Conservation (phyloP, 2,113 vertebrate species). For the Spea bombifrons region DNA sequence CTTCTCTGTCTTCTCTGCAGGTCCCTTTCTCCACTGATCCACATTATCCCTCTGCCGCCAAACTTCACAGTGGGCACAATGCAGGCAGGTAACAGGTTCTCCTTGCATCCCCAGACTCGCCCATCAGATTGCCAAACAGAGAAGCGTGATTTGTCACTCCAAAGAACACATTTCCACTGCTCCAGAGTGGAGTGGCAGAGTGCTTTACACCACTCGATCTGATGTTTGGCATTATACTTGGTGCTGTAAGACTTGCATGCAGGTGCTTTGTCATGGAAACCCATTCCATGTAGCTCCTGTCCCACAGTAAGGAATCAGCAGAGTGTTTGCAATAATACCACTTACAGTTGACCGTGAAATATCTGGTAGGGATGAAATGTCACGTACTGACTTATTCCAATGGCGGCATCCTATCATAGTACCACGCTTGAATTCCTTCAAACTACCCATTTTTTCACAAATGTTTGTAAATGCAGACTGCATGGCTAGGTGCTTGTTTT, state of each 20-base stretch:
- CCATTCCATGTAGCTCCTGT: not conserved
- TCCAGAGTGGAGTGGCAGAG: not conserved
- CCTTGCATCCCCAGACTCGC: not conserved
- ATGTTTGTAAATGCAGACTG: not conserved
- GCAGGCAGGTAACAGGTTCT: not conserved
- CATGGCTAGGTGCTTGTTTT: not conserved
- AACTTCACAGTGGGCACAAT: not conserved
- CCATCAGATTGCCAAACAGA: not conserved
- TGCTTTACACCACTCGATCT: not conserved
- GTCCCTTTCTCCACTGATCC: too few relatives aligned
- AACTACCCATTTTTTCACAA: not conserved
- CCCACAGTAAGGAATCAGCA: not conserved
- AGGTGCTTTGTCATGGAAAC: not conserved
- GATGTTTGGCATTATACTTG: not conserved
- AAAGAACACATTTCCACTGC: not conserved
- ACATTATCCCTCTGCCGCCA: not conserved
- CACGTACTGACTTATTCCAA: not conserved
- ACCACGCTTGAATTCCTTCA: not conserved
- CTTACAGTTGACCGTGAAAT: not conserved
- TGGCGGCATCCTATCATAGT: not conserved
- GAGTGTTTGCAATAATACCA: not conserved
- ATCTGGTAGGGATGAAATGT: not conserved
- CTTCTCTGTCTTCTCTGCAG: too few relatives aligned
- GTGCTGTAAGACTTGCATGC: not conserved
- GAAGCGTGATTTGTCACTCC: not conserved